Evolutionary conservation across 2,888 invertebrate genomes (phyloP).

Genomic region (Andrena flavipes): DNA sequence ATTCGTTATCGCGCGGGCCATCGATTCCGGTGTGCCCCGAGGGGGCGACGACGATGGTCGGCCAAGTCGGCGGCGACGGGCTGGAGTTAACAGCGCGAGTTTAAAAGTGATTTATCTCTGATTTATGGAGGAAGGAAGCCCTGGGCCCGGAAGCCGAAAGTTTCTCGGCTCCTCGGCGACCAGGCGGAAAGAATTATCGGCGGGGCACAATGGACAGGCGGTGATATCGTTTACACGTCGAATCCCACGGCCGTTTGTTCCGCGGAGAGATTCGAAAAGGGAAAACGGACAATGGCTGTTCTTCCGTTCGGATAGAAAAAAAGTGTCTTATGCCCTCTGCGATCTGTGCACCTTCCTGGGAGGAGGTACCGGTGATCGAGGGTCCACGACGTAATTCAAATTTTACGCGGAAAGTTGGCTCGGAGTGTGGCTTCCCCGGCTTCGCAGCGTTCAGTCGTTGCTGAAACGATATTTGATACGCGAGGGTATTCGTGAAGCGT

Average conservation of each 20-base stretch:
- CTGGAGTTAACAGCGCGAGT: conserved; percentile 82
- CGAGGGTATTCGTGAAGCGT: no score
- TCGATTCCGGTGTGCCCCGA: conserved; percentile 74
- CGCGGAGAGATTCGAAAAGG: conserved; percentile 14
- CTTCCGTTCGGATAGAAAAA: conserved; percentile 13
- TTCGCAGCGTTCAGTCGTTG: background rate
- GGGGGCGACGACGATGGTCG: conserved; percentile 56
- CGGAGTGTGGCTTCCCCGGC: background rate
- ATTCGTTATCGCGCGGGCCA: conserved; percentile 80
- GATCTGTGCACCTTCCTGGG: conserved; percentile 12
- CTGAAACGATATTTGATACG: background rate
- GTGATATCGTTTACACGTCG: conserved; percentile 79
- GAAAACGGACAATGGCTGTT: conserved; percentile 34
- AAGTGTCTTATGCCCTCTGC: conserved; percentile 31
- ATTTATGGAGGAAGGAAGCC: conserved; percentile 78
- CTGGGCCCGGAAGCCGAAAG: conserved; percentile 71
- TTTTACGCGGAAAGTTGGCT: background rate
- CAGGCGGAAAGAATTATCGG: conserved; percentile 80
- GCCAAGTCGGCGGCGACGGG: conserved; percentile 74
- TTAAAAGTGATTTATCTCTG: conserved; percentile 84
- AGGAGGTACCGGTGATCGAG: background rate
- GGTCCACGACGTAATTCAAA: background rate
- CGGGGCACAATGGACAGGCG: conserved; percentile 76
- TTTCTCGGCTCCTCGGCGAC: conserved; percentile 78
- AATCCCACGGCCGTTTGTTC: conserved; percentile 69